Evolutionary conservation across 2,113 vertebrate species (phyloP).

Genomic region (Cercopithecus mona): DNA sequence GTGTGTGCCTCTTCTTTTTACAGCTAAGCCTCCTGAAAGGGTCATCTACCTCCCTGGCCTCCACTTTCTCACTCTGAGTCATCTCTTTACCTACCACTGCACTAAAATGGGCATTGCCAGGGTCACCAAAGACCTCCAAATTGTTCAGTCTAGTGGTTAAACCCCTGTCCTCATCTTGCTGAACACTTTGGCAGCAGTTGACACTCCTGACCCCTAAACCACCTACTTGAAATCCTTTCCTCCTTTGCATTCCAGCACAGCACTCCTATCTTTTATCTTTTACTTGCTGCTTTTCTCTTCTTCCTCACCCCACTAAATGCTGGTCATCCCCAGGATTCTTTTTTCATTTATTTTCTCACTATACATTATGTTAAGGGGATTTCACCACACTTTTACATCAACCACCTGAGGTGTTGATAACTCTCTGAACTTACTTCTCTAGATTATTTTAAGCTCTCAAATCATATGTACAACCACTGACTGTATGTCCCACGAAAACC

Average conservation of each 20-base stretch:
- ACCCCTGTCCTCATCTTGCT: not conserved
- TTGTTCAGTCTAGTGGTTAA: not conserved
- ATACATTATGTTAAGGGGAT: not conserved
- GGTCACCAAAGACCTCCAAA: not conserved
- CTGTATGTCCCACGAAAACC: not conserved
- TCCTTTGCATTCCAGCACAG: not conserved
- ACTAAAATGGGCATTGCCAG: not conserved
- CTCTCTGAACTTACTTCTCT: not conserved
- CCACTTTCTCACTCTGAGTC: not conserved
- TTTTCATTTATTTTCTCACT: not conserved
- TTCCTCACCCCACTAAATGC: not conserved
- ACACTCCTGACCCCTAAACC: not conserved
- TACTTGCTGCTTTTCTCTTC: not conserved
- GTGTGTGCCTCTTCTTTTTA: too few relatives aligned
- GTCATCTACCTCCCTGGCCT: not conserved
- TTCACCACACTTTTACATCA: not conserved
- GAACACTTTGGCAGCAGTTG: not conserved
- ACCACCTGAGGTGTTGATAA: not conserved
- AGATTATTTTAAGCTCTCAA: not conserved
- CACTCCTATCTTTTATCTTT: too few relatives aligned
- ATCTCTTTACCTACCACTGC: not conserved
- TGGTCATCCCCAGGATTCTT: not conserved
- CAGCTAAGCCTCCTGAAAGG: not conserved
- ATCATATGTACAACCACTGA: not conserved
- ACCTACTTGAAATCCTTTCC: not conserved